Evolutionary conservation across 2,888 invertebrate species (phyloP).

Genomic region (Noctuana brunneofusca): DNA sequence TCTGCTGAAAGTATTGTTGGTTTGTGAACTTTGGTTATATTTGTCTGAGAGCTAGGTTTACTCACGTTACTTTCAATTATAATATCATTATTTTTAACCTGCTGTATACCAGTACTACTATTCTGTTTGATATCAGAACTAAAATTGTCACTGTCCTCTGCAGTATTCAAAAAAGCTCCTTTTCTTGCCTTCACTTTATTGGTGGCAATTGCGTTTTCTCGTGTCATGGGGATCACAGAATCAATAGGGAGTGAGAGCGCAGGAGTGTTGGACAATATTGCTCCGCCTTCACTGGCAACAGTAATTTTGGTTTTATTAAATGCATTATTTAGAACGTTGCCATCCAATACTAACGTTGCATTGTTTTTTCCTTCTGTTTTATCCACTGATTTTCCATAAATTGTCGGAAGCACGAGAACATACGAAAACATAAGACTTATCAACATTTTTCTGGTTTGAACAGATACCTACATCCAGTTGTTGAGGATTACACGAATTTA

Average conservation of each 20-base stretch:
- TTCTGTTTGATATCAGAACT: constrained; percentile 9
- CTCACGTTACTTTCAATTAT: neutral
- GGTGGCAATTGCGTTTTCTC: constrained; percentile 52
- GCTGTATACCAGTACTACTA: constrained; percentile 1
- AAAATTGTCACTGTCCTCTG: constrained; percentile 32
- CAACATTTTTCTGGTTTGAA: constrained; percentile 21
- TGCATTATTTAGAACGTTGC: constrained; percentile 3
- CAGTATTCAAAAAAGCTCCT: constrained; percentile 42
- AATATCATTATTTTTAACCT: constrained; percentile 19
- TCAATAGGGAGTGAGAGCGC: constrained; percentile 50
- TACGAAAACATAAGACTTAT: constrained; percentile 17
- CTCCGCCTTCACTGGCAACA: constrained; percentile 61
- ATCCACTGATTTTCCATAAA: constrained; percentile 15
- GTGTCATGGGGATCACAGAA: constrained; percentile 45
- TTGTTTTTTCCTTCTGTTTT: constrained; percentile 17
- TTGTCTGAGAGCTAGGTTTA: constrained; percentile 15
- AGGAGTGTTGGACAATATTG: constrained; percentile 48
- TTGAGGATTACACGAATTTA: neutral
- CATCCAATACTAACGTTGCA: constrained; percentile 1
- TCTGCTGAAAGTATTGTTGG: constrained; percentile 60
- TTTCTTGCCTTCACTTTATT: constrained; percentile 50
- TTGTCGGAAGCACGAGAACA: constrained; percentile 19
- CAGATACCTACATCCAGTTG: neutral
- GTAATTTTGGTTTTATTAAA: constrained; percentile 47
- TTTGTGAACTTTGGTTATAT: constrained; percentile 51